Evolutionary conservation across 2,797 vertebrate genomes (phyloP).

Genomic region (Chanos chanos): DNA sequence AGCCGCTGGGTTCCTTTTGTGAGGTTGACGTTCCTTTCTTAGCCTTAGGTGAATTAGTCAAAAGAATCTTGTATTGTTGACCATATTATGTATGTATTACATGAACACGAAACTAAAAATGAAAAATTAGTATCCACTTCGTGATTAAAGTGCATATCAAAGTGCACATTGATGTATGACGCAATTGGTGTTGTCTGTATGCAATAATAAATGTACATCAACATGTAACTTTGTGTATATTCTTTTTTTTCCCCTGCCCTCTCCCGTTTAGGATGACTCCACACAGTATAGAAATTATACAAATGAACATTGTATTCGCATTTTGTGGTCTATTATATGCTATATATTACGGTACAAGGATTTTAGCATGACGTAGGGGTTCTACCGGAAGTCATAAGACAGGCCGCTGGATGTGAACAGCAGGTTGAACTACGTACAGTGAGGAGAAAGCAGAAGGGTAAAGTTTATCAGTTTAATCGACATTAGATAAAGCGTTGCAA

Average conservation of each 20-base stretch:
- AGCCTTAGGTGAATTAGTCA: slow-evolving; percentile 69
- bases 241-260: background rate
- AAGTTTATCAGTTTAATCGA: no score
- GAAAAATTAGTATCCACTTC: slow-evolving; percentile 66
- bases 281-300: no score
- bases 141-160: slow-evolving; percentile 72
- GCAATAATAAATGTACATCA: slow-evolving; percentile 85
- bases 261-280: no score
- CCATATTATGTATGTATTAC: slow-evolving; percentile 69
- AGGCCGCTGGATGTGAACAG: no score
- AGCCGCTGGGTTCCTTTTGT: slow-evolving; percentile 66
- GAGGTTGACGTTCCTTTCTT: slow-evolving; percentile 65
- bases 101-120: slow-evolving; percentile 62
- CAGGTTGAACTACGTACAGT: no score
- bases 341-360: no score
- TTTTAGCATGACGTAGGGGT: no score
- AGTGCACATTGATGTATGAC: slow-evolving; percentile 78
- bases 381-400: no score
- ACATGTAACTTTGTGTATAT: background rate
- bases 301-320: no score
- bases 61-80: slow-evolving; percentile 66
- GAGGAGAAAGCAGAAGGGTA: no score
- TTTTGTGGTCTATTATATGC: no score
- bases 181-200: slow-evolving; percentile 80
- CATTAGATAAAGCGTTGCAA: no score